Conservation (phyloP, 2,113 vertebrate species). For the Oryctolagus cuniculus region mOryCun1.1 NC_091447.1:21922501-21923000, state of each 20-base stretch:
- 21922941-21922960: background rate
- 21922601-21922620: no score
- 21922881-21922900: background rate
- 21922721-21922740: background rate
- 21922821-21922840: background rate
- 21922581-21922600: no score
- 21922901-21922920: background rate
- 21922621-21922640: background rate
- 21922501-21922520: background rate
- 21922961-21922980: background rate
- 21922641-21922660: background rate
- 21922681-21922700: background rate
- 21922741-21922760: background rate
- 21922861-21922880: background rate
- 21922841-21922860: background rate
- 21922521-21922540: background rate
- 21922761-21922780: no score
- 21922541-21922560: background rate
- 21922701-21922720: background rate
- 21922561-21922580: no score
- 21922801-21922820: background rate
- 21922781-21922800: background rate
- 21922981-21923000: background rate
- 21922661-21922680: background rate
- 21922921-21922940: no score